Conservation (phyloP, 2,797 vertebrate species). For the Phrynocephalus forsythii region DNA sequence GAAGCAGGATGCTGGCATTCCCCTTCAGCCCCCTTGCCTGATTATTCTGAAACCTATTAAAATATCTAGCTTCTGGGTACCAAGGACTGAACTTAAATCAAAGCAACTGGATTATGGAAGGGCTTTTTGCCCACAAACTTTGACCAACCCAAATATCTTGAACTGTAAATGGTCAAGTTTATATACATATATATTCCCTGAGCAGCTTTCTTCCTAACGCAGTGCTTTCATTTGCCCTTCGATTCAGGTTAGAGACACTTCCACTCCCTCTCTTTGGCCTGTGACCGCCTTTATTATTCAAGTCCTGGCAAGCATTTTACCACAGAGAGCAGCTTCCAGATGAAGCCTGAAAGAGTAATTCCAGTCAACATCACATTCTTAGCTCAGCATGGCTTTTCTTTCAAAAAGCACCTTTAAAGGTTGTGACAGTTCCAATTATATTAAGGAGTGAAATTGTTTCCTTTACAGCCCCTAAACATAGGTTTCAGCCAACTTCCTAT, state of each 20-base stretch:
- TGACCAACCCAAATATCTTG: neutral
- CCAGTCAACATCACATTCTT: no score
- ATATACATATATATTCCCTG: neutral
- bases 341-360: neutral
- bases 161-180: neutral
- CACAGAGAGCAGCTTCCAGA: neutral
- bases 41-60: neutral
- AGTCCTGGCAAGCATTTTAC: neutral
- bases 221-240: neutral
- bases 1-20: neutral
- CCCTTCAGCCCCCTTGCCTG: neutral
- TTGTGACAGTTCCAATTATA: neutral
- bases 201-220: neutral
- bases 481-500: neutral
- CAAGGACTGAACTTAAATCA: neutral
- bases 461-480: neutral
- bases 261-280: neutral
- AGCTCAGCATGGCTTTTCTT: neutral
- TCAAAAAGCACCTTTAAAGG: neutral
- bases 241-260: neutral
- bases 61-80: slow-evolving; percentile 5
- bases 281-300: neutral
- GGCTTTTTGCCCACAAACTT: neutral
- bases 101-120: neutral
- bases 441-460: neutral